Evolutionary conservation across 2,888 invertebrate species (phyloP).

Genomic region (Oscheius onirici): DNA sequence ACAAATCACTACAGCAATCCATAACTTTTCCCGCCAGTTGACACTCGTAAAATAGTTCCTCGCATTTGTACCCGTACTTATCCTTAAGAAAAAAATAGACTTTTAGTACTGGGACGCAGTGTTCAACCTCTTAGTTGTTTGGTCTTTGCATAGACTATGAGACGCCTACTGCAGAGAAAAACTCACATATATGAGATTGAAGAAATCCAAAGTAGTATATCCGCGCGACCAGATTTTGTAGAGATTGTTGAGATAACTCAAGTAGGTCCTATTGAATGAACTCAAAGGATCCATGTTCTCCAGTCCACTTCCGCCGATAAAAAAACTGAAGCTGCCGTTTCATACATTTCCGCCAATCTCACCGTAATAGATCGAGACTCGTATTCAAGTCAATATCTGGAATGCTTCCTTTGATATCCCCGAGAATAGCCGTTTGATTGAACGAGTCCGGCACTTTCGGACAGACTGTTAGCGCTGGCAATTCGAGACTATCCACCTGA

Average conservation of each 20-base stretch:
- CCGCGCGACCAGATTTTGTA: constrained; percentile 64
- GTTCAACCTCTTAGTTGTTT: constrained; percentile 8
- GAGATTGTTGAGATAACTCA: constrained; percentile 53
- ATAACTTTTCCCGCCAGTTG: constrained; percentile 58
- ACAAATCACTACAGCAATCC: constrained; percentile 64
- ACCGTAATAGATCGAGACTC: constrained; percentile 56
- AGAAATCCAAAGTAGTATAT: constrained; percentile 56
- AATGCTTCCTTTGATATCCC: constrained; percentile 55
- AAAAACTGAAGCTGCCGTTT: constrained; percentile 41
- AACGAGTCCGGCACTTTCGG: constrained; percentile 67
- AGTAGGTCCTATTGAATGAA: constrained; percentile 59
- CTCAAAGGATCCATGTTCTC: constrained; percentile 65
- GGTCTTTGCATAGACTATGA: constrained; percentile 4
- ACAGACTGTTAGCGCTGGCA: constrained; percentile 67
- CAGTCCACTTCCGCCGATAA: constrained; percentile 63
- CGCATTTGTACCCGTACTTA: constrained; percentile 66
- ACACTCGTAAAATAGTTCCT: constrained; percentile 64
- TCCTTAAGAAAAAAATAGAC: constrained; percentile 44
- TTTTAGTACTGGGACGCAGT: background rate
- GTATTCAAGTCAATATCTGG: constrained; percentile 44
- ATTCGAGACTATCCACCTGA: constrained; percentile 59
- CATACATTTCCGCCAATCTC: background rate
- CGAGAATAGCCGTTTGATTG: constrained; percentile 48
- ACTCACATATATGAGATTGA: constrained; percentile 57
- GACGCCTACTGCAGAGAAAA: background rate